Evolutionary conservation across 2,888 invertebrate genomes (phyloP), one percentile per base, ranked within the genome.

Genomic region (Lamellibrachia columna): DNA sequence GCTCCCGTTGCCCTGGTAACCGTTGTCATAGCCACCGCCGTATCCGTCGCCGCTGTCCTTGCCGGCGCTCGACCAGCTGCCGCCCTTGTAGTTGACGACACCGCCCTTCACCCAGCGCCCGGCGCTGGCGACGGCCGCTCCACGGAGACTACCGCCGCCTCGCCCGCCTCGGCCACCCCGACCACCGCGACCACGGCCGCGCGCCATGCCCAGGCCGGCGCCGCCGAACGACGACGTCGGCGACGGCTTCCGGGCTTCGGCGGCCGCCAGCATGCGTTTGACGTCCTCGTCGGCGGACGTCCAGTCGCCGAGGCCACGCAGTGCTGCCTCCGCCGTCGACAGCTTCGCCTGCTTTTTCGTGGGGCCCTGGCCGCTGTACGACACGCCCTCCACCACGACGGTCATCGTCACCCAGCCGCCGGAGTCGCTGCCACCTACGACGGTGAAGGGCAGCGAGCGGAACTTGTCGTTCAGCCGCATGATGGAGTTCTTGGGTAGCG

Each of bases 11-110:
- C 75, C 22, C 22, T 75, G 75, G 75, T 75, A 75, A 22, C 22
- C 75, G 15, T 75, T 75, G 75, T n/a, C 75, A 15, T 75, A 15
- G 4, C 22, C 11, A 75, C 75, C 75, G 75, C 75, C 75, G 75
- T 75, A 75, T 15, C 75, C 75, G 75, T 3, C 91, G 93, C 92
- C 92, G 90, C 91, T 92, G 90, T 92, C 93, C 40, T 91, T 92
- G 90, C 55, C 91, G 75, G 91, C 92, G 90, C 58, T 91, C 55
- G 91, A 92, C 90, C 91, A 92, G 53, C 90, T 91, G 91, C 58
- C 93, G 75, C 55, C 92, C 9, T 91, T 91, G 55, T 53, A 58
- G 91, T 55, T 93, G 90, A 92, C 92, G 52, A 75, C 91, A 58
- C 75, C 75, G 22, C 75, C 75, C 6, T n/a, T 15, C 75, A 75